Evolutionary conservation across 2,113 vertebrate species (phyloP).

Genomic region (Nestor notabilis): DNA sequence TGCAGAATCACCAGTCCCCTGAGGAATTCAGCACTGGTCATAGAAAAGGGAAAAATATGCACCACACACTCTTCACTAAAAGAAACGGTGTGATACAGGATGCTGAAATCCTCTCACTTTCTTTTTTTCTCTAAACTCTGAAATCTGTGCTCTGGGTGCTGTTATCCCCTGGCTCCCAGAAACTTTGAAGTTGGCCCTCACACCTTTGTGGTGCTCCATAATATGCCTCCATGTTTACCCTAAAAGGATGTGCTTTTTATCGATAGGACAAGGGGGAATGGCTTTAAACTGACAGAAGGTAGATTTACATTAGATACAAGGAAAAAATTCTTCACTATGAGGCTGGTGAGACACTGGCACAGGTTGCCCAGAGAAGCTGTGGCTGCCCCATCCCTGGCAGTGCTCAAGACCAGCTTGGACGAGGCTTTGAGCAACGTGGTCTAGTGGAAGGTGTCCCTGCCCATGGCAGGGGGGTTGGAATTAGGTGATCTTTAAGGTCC

Average conservation of each 20-base stretch:
- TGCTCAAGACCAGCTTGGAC: background rate
- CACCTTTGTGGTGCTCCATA: background rate
- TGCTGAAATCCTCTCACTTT: background rate
- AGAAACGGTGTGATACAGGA: background rate
- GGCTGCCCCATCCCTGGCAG: background rate
- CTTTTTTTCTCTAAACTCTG: background rate
- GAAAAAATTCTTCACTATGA: background rate
- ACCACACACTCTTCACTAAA: background rate
- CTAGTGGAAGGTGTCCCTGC: background rate
- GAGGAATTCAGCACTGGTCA: slow-evolving; percentile 69
- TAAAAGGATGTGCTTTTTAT: background rate
- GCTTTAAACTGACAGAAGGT: background rate
- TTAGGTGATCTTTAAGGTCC: background rate
- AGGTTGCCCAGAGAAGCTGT: background rate
- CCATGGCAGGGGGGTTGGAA: background rate
- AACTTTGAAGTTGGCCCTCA: background rate
- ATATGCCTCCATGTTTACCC: background rate
- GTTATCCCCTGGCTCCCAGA: background rate
- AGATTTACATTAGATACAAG: background rate
- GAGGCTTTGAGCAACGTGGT: background rate
- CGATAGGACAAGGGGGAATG: background rate
- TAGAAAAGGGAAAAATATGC: slow-evolving; percentile 66
- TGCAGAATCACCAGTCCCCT: slow-evolving; percentile 29
- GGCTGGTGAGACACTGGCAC: background rate
- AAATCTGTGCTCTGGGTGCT: background rate